Evolutionary conservation across 2,888 invertebrate species (phyloP).

Genomic region (Brenthis ino): DNA sequence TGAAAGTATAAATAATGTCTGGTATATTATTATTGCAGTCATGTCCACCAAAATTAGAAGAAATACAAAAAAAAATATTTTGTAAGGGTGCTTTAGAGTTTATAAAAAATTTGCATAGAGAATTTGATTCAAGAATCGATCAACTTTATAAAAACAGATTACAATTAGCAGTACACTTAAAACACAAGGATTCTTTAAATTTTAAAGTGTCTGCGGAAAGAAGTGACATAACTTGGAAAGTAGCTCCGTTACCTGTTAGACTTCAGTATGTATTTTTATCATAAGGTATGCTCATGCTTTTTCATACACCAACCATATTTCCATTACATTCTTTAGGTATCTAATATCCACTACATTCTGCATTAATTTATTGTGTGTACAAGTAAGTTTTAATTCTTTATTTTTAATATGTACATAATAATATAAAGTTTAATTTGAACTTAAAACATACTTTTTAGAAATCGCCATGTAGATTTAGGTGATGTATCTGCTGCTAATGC

Average conservation of each 20-base stretch:
- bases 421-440: too few relatives aligned
- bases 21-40: conserved; percentile 71
- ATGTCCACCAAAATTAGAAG: conserved; percentile 78
- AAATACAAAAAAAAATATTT: conserved; percentile 80
- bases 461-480: conserved; percentile 85
- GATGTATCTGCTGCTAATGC: conserved; percentile 85
- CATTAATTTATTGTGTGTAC: too few relatives aligned
- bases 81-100: conserved; percentile 81
- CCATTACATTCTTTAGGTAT: conserved; percentile 2
- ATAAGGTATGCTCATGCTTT: conserved; percentile 26
- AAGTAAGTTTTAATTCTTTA: too few relatives aligned
- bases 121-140: conserved; percentile 77
- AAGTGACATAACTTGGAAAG: conserved; percentile 79
- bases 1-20: conserved; percentile 37
- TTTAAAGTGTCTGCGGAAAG: conserved; percentile 72
- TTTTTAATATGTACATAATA: too few relatives aligned
- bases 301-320: not conserved
- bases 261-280: conserved; percentile 63
- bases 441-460: conserved; percentile 52
- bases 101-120: conserved; percentile 73
- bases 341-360: not conserved
- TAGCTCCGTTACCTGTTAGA: conserved; percentile 80
- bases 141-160: conserved; percentile 69
- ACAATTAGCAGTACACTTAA: conserved; percentile 58
- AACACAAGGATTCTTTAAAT: conserved; percentile 52